Evolutionary conservation across 2,113 vertebrate genomes (phyloP).

Genomic region (Cromileptes altivelis): DNA sequence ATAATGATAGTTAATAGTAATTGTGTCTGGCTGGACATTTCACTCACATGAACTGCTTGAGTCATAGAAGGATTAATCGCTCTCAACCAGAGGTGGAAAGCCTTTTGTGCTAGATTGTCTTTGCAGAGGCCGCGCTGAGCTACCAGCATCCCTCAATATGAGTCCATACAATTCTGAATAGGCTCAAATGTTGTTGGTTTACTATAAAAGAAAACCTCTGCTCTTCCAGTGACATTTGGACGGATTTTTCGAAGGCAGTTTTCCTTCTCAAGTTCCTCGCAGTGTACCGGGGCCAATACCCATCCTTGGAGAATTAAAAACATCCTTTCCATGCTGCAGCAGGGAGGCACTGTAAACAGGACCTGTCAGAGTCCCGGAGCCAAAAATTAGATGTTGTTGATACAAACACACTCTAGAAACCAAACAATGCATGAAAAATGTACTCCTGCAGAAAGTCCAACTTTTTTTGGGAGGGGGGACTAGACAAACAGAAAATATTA

Average conservation of each 20-base stretch:
- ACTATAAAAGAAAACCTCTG: background rate
- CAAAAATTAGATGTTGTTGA: slow-evolving; percentile 15
- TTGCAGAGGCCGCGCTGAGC: background rate
- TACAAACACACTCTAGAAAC: slow-evolving; percentile 33
- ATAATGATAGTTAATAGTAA: background rate
- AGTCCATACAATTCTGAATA: background rate
- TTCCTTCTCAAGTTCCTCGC: background rate
- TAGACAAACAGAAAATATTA: slow-evolving; percentile 23
- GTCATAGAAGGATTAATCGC: background rate
- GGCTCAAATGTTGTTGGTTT: background rate
- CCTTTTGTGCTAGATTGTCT: background rate
- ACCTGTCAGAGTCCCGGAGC: slow-evolving; percentile 22
- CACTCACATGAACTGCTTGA: background rate
- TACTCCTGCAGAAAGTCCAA: slow-evolving; percentile 15
- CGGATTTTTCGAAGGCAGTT: background rate
- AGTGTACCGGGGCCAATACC: background rate
- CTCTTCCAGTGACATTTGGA: background rate
- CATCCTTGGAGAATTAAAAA: background rate
- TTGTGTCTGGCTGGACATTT: background rate
- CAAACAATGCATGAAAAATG: slow-evolving; percentile 35
- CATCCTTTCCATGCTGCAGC: background rate
- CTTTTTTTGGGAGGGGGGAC: background rate
- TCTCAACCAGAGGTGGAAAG: background rate
- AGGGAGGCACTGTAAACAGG: slow-evolving; percentile 16
- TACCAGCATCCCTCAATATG: background rate